phyloP scores from a whole-genome alignment of 2,888 invertebrate genomes.

The Actias luna region DNA sequence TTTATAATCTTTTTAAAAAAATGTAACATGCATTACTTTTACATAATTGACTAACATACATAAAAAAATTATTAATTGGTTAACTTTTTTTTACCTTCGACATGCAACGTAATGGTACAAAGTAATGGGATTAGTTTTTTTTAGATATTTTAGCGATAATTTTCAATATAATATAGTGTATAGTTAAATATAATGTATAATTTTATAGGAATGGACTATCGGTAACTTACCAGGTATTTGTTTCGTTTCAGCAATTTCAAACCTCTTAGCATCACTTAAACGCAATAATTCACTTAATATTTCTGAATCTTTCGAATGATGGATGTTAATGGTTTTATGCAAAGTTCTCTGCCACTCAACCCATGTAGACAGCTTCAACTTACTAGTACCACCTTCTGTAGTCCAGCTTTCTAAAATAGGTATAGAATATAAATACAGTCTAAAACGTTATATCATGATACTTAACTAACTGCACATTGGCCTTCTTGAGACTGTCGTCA shows the following conservation, averaged over 20 bases:
- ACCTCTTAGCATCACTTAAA: conserved; percentile 73
- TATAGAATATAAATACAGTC: background rate
- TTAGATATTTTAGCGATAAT: no score
- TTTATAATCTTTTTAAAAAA: no score
- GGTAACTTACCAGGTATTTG: conserved; percentile 46
- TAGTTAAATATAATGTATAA: background rate
- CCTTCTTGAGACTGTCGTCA: no score
- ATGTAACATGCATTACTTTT: no score
- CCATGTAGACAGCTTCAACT: conserved; percentile 56
- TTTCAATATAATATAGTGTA: background rate
- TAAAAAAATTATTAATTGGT: no score
- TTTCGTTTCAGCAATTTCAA: conserved; percentile 62
- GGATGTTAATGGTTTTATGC: conserved; percentile 67
- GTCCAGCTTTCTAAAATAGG: background rate
- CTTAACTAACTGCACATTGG: background rate
- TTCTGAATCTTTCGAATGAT: conserved; percentile 70
- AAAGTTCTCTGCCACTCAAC: conserved; percentile 73
- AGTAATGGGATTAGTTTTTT: no score
- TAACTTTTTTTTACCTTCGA: no score
- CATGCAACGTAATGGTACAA: no score
- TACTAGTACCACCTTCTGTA: conserved; percentile 17
- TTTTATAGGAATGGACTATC: no score
- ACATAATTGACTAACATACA: no score
- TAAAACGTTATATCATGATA: background rate
- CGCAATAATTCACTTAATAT: conserved; percentile 70